Conservation (phyloP, 2,113 vertebrate genomes). For the Apeltes quadracus region DNA sequence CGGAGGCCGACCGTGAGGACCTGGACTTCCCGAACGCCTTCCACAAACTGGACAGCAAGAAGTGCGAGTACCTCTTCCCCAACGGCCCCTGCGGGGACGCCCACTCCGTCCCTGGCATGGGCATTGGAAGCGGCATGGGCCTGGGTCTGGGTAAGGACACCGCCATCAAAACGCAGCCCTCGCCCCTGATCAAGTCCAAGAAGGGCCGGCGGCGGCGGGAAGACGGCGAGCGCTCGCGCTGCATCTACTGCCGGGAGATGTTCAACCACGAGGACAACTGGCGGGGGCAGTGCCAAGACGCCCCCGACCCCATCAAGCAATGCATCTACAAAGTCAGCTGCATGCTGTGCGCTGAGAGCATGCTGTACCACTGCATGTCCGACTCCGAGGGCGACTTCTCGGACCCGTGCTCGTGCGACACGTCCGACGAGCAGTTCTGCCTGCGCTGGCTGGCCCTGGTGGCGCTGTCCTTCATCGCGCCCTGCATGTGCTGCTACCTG, state of each 20-base stretch:
- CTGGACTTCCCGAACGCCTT: constrained; percentile 85
- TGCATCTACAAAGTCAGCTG: constrained; percentile 99
- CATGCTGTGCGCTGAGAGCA: constrained; percentile 99
- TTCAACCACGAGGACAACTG: constrained; percentile 98
- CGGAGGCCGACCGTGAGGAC: constrained; percentile 89
- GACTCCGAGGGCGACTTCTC: constrained; percentile 99
- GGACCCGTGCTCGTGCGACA: constrained; percentile 99
- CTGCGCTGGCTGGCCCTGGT: constrained; percentile 97
- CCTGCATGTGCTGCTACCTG: constrained; percentile 99
- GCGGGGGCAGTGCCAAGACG: constrained; percentile 96
- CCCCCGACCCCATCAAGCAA: constrained; percentile 95
- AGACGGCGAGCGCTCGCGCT: constrained; percentile 97
- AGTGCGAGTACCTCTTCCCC: constrained; percentile 90
- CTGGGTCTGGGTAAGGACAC: constrained; percentile 83
- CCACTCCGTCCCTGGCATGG: constrained; percentile 78
- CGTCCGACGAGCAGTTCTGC: constrained; percentile 98
- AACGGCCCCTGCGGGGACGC: constrained; percentile 86
- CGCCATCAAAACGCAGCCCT: constrained; percentile 93
- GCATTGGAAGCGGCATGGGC: constrained; percentile 79
- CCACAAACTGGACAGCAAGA: constrained; percentile 94
- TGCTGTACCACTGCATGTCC: constrained; percentile 99
- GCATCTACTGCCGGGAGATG: constrained; percentile 97
- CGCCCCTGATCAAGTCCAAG: constrained; percentile 88
- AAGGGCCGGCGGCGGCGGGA: constrained; percentile 93
- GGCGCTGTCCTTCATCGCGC: constrained; percentile 94